Percentiles rank a stretch among this genome's conserved stretches.
phyloP scores from a whole-genome alignment of 2,113 vertebrate genomes.

The Myanophis thanlyinensis region DNA sequence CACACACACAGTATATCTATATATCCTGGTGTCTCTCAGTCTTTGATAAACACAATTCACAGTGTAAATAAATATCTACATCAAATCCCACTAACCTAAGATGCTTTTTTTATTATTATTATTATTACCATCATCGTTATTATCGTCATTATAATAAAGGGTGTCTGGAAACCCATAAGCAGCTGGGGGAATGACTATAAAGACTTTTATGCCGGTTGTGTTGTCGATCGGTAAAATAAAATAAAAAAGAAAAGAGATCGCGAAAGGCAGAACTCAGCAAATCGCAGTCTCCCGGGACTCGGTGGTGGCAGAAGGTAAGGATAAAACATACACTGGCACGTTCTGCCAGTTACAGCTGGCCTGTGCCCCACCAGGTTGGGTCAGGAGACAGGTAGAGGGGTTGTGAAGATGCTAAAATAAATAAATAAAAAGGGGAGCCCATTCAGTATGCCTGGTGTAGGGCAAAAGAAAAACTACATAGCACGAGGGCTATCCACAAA shows the following conservation, averaged over 20 bases:
- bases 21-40: conserved; percentile 14
- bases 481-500: too few relatives aligned
- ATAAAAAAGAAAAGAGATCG: conserved; percentile 23
- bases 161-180: conserved; percentile 62
- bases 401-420: too few relatives aligned
- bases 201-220: conserved; percentile 46
- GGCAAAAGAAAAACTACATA: too few relatives aligned
- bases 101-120: conserved; percentile 51
- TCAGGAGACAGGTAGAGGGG: neutral
- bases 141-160: conserved; percentile 70
- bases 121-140: conserved; percentile 36
- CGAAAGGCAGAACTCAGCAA: conserved; percentile 56
- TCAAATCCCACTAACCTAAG: conserved; percentile 57
- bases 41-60: conserved; percentile 51
- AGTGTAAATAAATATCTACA: conserved; percentile 57
- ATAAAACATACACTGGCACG: neutral
- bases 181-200: conserved; percentile 60
- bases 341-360: neutral
- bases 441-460: too few relatives aligned
- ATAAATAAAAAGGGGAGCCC: too few relatives aligned
- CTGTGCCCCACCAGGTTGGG: neutral
- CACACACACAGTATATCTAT: too few relatives aligned
- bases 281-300: conserved; percentile 33
- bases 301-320: conserved; percentile 16
- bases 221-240: conserved; percentile 56